These are phyloP conservation scores for Cataglyphis albicans DNA, from an alignment of 2,888 invertebrate species.

Conservation along the genomic window DNA sequence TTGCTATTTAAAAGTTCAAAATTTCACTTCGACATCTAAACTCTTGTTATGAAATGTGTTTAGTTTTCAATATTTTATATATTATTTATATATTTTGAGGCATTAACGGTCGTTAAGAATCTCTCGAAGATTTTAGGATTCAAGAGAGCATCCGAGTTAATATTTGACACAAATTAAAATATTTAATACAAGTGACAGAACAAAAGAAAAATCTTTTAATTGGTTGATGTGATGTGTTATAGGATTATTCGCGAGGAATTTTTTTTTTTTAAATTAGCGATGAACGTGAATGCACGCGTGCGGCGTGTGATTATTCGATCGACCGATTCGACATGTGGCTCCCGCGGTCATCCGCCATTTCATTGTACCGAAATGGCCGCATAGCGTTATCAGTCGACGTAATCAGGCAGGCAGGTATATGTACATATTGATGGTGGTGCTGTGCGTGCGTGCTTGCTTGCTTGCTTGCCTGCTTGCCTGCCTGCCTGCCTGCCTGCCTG, in stretches of 20 bases:
- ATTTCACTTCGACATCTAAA: neutral
- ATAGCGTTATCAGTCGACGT: conserved; percentile 79
- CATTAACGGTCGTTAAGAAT: neutral
- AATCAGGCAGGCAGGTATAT: conserved; percentile 76
- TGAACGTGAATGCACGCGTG: conserved; percentile 1
- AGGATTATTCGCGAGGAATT: neutral
- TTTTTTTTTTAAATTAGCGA: conserved; percentile 39
- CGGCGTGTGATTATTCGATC: conserved; percentile 37
- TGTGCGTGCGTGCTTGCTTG: conserved; percentile 37
- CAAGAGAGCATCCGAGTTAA: neutral
- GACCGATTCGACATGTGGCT: conserved; percentile 50
- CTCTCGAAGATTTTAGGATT: neutral
- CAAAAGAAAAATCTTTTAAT: neutral
- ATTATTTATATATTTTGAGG: neutral
- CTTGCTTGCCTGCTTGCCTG: conserved; percentile 13
- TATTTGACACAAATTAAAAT: neutral
- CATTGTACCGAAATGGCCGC: conserved; percentile 79
- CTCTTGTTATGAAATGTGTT: neutral
- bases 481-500: conserved; percentile 26
- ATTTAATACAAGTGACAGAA: conserved; percentile 1
- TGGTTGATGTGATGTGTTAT: neutral
- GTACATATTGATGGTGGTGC: conserved; percentile 46
- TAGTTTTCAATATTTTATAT: neutral
- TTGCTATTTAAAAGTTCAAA: neutral
- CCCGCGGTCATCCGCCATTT: conserved; percentile 75